Evolutionary conservation across 2,113 vertebrate genomes (phyloP).

Genomic region (Etheostoma cragini): DNA sequence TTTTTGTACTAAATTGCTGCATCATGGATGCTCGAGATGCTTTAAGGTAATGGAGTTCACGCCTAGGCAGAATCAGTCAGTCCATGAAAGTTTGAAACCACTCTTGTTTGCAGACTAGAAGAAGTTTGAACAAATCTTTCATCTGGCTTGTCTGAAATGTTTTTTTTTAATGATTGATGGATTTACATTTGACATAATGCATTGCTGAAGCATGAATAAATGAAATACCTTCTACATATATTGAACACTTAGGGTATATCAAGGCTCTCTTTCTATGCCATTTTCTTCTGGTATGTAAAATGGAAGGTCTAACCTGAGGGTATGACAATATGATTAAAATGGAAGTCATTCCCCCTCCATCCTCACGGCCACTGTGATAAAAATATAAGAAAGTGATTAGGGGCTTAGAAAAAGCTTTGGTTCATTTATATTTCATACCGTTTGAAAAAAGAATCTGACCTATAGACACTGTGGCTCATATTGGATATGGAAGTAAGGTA

Average conservation of each 20-base stretch:
- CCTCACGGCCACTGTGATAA: constrained; percentile 73
- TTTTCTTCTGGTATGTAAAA: constrained; percentile 66
- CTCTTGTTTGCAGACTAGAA: constrained; percentile 16
- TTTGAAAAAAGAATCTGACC: constrained; percentile 82
- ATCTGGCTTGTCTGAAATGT: constrained; percentile 20
- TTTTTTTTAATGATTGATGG: constrained; percentile 47
- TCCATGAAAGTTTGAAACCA: constrained; percentile 40
- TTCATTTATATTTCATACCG: constrained; percentile 81
- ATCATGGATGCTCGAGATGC: constrained; percentile 45
- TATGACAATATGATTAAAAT: constrained; percentile 75
- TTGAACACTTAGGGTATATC: constrained; percentile 50
- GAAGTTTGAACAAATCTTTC: constrained; percentile 41
- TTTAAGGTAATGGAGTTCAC: constrained; percentile 74
- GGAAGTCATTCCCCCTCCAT: constrained; percentile 72
- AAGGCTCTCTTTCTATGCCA: constrained; percentile 49
- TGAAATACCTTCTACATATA: constrained; percentile 53
- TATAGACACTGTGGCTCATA: constrained; percentile 64
- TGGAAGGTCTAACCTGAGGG: constrained; percentile 70
- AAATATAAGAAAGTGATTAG: constrained; percentile 80
- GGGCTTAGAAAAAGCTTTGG: constrained; percentile 64
- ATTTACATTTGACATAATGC: constrained; percentile 48
- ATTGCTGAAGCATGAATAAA: constrained; percentile 39
- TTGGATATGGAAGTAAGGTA: constrained; percentile 48
- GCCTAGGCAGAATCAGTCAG: constrained; percentile 38
- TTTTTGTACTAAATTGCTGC: constrained; percentile 69